These are phyloP conservation scores for Lasioglossum oenotherae DNA, from an alignment of 2,888 invertebrate genomes.

Conservation along the genomic window DNA sequence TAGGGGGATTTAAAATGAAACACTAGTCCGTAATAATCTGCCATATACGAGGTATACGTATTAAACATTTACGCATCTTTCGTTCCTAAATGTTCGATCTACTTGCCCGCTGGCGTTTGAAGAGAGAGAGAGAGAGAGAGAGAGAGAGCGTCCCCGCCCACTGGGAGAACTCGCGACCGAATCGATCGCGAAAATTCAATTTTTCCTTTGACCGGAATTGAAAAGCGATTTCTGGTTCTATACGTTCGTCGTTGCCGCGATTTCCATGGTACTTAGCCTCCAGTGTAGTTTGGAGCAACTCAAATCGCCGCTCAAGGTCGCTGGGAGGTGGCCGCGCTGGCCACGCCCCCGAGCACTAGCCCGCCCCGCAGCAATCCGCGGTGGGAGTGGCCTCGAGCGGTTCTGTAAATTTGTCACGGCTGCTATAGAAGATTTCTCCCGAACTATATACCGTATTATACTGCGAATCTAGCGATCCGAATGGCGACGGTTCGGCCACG, in stretches of 20 bases:
- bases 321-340: neutral
- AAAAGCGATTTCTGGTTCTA: constrained; percentile 10
- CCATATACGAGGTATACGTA: constrained; percentile 73
- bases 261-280: neutral
- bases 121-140: constrained; percentile 33
- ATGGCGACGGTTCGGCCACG: constrained; percentile 34
- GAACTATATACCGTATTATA: neutral
- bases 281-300: neutral
- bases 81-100: constrained; percentile 69
- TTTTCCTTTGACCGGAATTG: constrained; percentile 4
- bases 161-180: constrained; percentile 29
- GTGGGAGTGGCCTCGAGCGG: neutral
- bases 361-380: neutral
- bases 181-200: constrained; percentile 10
- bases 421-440: neutral
- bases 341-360: neutral
- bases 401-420: neutral
- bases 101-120: constrained; percentile 51
- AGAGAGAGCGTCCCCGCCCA: constrained; percentile 17
- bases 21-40: constrained; percentile 76
- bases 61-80: constrained; percentile 70
- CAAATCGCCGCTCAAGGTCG: neutral
- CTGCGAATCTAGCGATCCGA: neutral
- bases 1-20: constrained; percentile 24
- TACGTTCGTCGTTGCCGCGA: neutral